Base-by-base conservation (phyloP, 2,888 invertebrate species). In the Neoitamus cyanurus region DNA sequence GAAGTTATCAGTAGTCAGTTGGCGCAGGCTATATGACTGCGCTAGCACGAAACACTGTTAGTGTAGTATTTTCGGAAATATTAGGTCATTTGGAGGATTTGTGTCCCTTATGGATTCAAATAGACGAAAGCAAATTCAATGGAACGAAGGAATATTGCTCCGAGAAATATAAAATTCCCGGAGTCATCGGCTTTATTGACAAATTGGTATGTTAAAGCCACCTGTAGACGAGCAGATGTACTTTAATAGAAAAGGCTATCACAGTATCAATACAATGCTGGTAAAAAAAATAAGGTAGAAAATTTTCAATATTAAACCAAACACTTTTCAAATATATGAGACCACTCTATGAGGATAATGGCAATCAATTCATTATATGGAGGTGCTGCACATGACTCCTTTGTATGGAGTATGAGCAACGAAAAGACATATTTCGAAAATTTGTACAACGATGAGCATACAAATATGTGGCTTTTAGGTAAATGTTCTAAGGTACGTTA, bases 361-460 rank as follows among this genome's bases (percentile, higher is more conserved):
- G 42, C 42, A 42, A 42, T 42, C n/a, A 42, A 42, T 13, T n/a
- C 42, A 3, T 42, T 42, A 75, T 75, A n/a, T 75, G 75, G 75
- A n/a, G 37, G 37, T 9, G 37, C 75, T 31, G n/a, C 75, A 13
- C 75, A 75, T 37, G 75, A 75, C 15, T 25, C 75, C n/a, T 75
- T 75, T 30, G 37, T 75, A 3, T 31, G 37, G 37, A 31, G 75
- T 15, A 36, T 75, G 20, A 75, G 37, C 9, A 37, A 15, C 0
- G 15, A 20, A 1, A 75, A 7, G n/a, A 3, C 5, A 37, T 37
- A 31, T 15, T 75, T 75, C 9, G 75, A 75, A 37, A 9, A 1
- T 4, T 42, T 42, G 20, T 11, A 75, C 15, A 75, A 37, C 11
- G 6, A 25, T 15, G 75, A 15, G n/a, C 1, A n/a, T 31, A 30